Base-by-base conservation (phyloP, 2,113 vertebrate species). In the Equus quagga region DNA sequence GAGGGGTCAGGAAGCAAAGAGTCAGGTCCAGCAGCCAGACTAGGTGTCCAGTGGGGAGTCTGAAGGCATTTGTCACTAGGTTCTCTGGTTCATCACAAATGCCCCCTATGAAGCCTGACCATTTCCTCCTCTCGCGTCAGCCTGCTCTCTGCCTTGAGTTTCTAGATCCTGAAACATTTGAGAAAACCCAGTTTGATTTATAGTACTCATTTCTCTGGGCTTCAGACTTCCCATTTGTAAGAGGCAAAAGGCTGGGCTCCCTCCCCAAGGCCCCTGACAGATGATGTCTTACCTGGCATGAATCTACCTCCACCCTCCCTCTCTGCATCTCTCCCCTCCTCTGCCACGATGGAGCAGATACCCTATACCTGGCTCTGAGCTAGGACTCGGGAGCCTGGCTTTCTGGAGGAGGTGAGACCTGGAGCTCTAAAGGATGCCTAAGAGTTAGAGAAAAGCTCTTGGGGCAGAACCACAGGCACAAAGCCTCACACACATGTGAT, bases 381-480 rank as follows among this genome's bases (percentile, higher is more conserved):
- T 64, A 5, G 41, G 64, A 28, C 79, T 28, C 2, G 31, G n/a
- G 36, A 72, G 73, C n/a, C 36, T 18, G 41, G n/a, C 69, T 70
- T 46, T 58, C 93, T 31, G 44, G 33, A 21, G 65, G 49, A 81
- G 31, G 36, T 58, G 36, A 44, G 15, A 58, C n/a, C 41, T 51
- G 15, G 23, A 12, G 41, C 31, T 36, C 1, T n/a, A 75, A 44
- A 11, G 7, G 56, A 49, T 6, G 5, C 58, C 49, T 46, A 54
- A 44, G 46, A 56, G 21, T 60, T 14, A 51, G 15, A 31, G 81
- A 70, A 65, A 13, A 7, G 9, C 13, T 41, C 36, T 10, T 2
- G 14, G 44, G 12, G 1, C 10, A 54, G 69, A 69, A n/a, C 33
- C 6, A 0, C 0, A 0, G 3, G 1, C 3, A 0, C 17, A 1